These are phyloP conservation scores for Anolis sagrei DNA, from an alignment of 2,113 vertebrate genomes.

Conservation along the genomic window DNA sequence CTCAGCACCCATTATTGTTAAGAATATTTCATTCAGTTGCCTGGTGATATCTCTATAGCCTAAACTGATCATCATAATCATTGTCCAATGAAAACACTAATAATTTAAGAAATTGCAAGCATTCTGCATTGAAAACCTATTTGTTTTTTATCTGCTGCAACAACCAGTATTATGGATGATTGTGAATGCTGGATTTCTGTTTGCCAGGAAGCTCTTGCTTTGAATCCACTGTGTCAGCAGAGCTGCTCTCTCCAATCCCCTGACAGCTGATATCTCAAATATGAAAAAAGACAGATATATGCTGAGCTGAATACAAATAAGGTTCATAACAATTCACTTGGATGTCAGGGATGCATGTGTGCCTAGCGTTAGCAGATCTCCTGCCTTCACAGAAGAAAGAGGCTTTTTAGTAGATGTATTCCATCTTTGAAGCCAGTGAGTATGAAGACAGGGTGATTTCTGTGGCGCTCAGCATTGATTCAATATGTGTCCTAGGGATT, in stretches of 20 bases:
- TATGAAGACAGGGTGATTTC: too few species aligned
- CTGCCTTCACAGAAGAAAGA: background rate
- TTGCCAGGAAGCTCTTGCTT: background rate
- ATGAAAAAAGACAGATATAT: background rate
- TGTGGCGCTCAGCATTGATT: too few species aligned
- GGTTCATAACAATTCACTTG: background rate
- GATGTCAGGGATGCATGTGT: background rate
- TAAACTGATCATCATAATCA: background rate
- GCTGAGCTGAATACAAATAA: constrained; percentile 26
- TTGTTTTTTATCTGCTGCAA: background rate
- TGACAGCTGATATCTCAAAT: constrained; percentile 22
- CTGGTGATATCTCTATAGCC: accelerated
- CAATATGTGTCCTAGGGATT: background rate
- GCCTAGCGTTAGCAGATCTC: background rate
- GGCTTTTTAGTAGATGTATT: background rate
- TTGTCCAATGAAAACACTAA: background rate
- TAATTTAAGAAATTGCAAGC: background rate
- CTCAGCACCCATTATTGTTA: background rate
- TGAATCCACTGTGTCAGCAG: background rate
- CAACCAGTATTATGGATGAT: constrained; percentile 1
- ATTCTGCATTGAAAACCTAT: background rate
- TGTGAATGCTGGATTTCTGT: constrained; percentile 30
- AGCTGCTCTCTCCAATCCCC: constrained; percentile 11
- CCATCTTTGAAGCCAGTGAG: background rate
- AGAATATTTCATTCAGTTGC: background rate